Percentiles rank a stretch among this genome's conserved stretches.
Evolutionary conservation across 2,113 vertebrate genomes (phyloP).

Genomic region (Vimba vimba): DNA sequence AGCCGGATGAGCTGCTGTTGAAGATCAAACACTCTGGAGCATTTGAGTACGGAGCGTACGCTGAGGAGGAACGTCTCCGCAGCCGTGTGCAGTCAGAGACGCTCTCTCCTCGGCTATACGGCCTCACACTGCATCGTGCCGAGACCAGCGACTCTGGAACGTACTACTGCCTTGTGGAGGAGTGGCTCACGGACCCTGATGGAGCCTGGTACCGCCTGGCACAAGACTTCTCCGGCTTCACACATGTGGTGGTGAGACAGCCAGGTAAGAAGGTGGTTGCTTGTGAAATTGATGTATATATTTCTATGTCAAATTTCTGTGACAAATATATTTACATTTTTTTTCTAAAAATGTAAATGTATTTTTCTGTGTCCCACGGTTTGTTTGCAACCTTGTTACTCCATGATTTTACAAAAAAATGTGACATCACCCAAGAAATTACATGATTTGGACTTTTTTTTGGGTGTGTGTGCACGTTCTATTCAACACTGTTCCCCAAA

Average conservation of each 20-base stretch:
- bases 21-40: conserved; percentile 87
- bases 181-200: conserved; percentile 89
- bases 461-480: no score
- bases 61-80: conserved; percentile 88
- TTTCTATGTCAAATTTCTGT: no score
- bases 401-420: no score
- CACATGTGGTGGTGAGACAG: conserved; percentile 85
- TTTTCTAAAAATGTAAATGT: no score
- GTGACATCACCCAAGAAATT: no score
- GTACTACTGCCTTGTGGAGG: conserved; percentile 97
- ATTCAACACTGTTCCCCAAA: no score
- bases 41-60: conserved; percentile 89
- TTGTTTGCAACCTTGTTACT: no score
- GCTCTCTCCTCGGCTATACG: conserved; percentile 84
- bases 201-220: conserved; percentile 88
- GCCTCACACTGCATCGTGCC: conserved; percentile 88
- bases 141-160: conserved; percentile 90
- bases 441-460: no score
- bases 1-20: conserved; percentile 88
- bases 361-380: not conserved
- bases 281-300: not conserved
- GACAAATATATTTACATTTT: no score
- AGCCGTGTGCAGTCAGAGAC: conserved; percentile 90
- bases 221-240: conserved; percentile 85
- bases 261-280: conserved; percentile 80